Conservation (phyloP, 2,888 invertebrate genomes). For the Orthonevra nobilis region DNA sequence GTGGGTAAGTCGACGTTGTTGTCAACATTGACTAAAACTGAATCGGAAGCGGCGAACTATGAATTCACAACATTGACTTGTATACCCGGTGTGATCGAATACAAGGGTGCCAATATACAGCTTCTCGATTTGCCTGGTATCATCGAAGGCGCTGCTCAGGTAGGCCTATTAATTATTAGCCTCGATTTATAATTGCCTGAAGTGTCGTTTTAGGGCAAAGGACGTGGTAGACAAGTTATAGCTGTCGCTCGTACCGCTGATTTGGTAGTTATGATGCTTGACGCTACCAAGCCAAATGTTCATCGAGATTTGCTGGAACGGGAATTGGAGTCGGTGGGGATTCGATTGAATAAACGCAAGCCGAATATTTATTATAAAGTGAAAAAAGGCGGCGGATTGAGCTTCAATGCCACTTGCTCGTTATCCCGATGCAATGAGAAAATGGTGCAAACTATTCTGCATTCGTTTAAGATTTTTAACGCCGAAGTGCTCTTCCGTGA, state of each 20-base stretch:
- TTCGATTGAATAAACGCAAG: constrained; percentile 95
- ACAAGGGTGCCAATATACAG: constrained; percentile 99
- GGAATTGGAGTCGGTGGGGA: constrained; percentile 98
- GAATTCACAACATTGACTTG: constrained; percentile 99
- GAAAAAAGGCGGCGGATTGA: constrained; percentile 96
- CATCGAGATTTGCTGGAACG: constrained; percentile 94
- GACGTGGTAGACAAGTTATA: constrained; percentile 96
- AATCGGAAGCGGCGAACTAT: constrained; percentile 98
- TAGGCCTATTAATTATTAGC: constrained; percentile 35
- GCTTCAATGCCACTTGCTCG: constrained; percentile 97
- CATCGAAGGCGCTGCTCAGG: constrained; percentile 98
- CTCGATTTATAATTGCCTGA: not conserved
- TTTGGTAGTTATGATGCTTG: constrained; percentile 99
- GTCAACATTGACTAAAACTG: constrained; percentile 96
- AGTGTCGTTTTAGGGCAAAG: constrained; percentile 84
- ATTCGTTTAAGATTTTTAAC: constrained; percentile 99
- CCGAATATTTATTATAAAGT: constrained; percentile 99
- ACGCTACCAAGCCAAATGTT: constrained; percentile 98
- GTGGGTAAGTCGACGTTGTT: constrained; percentile 91
- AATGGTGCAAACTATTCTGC: constrained; percentile 97
- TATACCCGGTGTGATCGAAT: constrained; percentile 99
- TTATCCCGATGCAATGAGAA: constrained; percentile 97
- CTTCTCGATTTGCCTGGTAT: constrained; percentile 99
- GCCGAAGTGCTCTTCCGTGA: constrained; percentile 97
- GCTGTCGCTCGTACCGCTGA: constrained; percentile 99